Evolutionary conservation across 2,888 invertebrate genomes (phyloP).

Genomic region (Plebejus anna): DNA sequence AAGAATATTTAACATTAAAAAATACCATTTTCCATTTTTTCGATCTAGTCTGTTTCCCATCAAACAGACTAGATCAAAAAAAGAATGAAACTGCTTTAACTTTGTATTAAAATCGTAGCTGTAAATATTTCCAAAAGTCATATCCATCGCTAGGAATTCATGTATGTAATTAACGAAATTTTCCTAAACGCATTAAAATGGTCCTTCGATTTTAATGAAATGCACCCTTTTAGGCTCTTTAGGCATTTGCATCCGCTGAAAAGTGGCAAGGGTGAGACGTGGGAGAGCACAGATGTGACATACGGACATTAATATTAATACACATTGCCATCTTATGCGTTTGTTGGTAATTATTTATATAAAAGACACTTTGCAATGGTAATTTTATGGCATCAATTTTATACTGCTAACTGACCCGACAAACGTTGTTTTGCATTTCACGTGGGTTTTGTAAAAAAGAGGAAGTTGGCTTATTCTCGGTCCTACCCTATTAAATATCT

Average conservation of each 20-base stretch:
- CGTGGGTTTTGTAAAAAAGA: constrained; percentile 23
- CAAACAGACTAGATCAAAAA: too few species aligned
- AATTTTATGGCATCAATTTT: neutral
- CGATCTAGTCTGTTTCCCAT: too few species aligned
- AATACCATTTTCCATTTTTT: too few species aligned
- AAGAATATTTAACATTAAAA: too few species aligned
- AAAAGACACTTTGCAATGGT: neutral
- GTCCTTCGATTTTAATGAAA: neutral
- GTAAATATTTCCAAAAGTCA: neutral
- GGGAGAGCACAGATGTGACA: constrained; percentile 6
- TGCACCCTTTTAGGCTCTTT: constrained; percentile 8
- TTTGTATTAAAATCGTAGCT: neutral
- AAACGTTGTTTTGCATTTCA: too few species aligned
- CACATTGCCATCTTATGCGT: neutral
- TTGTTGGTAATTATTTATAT: constrained; percentile 4
- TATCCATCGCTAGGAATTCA: neutral
- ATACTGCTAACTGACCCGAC: too few species aligned
- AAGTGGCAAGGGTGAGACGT: constrained; percentile 4
- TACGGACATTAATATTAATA: constrained; percentile 7
- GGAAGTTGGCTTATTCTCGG: too few species aligned
- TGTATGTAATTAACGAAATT: neutral
- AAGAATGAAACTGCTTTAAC: too few species aligned
- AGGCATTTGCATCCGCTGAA: constrained; percentile 2
- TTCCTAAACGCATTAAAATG: constrained; percentile 13
- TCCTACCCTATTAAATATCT: too few species aligned